phyloP scores from a whole-genome alignment of 2,888 invertebrate genomes.

The Pammene fasciana region DNA sequence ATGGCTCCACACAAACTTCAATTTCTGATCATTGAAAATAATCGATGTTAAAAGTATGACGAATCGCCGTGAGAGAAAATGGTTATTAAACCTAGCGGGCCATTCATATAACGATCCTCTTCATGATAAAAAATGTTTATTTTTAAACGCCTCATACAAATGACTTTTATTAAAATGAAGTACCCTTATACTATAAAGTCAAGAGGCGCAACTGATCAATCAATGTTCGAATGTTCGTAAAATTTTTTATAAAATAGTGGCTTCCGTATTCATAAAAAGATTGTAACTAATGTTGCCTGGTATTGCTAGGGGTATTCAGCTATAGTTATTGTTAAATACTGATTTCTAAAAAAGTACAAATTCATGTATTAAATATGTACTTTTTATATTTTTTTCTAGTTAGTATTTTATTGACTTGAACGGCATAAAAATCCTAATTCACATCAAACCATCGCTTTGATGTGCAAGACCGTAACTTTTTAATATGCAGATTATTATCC shows the following conservation, averaged over 20 bases:
- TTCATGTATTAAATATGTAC: too few relatives aligned
- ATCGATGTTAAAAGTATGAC: slow-evolving; percentile 73
- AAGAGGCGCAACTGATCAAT: slow-evolving; percentile 44
- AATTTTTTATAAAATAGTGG: slow-evolving; percentile 26
- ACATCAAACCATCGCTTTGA: too few relatives aligned
- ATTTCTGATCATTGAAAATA: slow-evolving; percentile 60
- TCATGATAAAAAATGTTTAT: slow-evolving; percentile 70
- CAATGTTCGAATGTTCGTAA: slow-evolving; percentile 34
- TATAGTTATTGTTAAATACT: background rate
- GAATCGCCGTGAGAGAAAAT: slow-evolving; percentile 64
- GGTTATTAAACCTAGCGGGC: slow-evolving; percentile 56
- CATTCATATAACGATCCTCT: slow-evolving; percentile 54
- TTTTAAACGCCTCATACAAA: slow-evolving; percentile 57
- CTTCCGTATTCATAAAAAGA: slow-evolving; percentile 12
- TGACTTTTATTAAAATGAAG: slow-evolving; percentile 64
- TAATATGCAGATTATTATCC: too few relatives aligned
- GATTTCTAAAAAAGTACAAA: too few relatives aligned
- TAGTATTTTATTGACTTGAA: too few relatives aligned
- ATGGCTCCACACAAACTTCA: slow-evolving; percentile 48
- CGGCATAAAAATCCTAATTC: too few relatives aligned
- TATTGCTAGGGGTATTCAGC: background rate
- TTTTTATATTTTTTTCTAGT: too few relatives aligned
- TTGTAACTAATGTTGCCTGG: slow-evolving; percentile 2
- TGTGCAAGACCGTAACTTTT: too few relatives aligned
- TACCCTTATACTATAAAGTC: slow-evolving; percentile 70